Conservation (phyloP, 2,888 invertebrate species). For the Tachystola acroxantha region DNA sequence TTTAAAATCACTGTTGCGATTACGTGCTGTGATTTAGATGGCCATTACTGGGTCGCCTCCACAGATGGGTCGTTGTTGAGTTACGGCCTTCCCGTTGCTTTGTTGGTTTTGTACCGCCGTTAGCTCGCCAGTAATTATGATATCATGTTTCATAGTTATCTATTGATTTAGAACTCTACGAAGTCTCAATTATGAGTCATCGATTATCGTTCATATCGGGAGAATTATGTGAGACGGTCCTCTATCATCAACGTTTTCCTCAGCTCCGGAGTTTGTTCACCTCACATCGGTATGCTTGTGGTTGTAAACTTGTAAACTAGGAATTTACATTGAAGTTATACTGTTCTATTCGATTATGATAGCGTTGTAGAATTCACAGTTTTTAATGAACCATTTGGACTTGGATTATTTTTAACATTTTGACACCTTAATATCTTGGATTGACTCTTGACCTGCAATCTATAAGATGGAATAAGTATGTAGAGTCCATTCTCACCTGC, state of each 20-base stretch:
- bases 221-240: constrained; percentile 55
- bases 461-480: not conserved
- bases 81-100: constrained; percentile 63
- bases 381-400: not conserved
- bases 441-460: not conserved
- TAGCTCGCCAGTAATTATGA: constrained; percentile 63
- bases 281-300: constrained; percentile 29
- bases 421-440: not conserved
- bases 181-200: constrained; percentile 69
- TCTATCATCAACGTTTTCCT: constrained; percentile 51
- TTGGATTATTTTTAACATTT: not conserved
- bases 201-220: constrained; percentile 53
- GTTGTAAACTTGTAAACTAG: constrained; percentile 16
- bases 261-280: constrained; percentile 42
- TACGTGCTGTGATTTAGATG: constrained; percentile 67
- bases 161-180: constrained; percentile 66
- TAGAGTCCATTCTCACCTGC: not conserved
- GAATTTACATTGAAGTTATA: constrained; percentile 20
- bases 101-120: constrained; percentile 62
- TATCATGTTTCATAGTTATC: constrained; percentile 70
- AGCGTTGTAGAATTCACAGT: not conserved
- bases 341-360: constrained; percentile 1
- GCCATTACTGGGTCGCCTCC: constrained; percentile 58
- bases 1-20: constrained; percentile 66
- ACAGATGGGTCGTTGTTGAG: constrained; percentile 61